A percentile compares a stretch with the other conserved stretches of the same genome.
Evolutionary conservation across 2,888 invertebrate species (phyloP).

Genomic region (Eucera pruinosa): DNA sequence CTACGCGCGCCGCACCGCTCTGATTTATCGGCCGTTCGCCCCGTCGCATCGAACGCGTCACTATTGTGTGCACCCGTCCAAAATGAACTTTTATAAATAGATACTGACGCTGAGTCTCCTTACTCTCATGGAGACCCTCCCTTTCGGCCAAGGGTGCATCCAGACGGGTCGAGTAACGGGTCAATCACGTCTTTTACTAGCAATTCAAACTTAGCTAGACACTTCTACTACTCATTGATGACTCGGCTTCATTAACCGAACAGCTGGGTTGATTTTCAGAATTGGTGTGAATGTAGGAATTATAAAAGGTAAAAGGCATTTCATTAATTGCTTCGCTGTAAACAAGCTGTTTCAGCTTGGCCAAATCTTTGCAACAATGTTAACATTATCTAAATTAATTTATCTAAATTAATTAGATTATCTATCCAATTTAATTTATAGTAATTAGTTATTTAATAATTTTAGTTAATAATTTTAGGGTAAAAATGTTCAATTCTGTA

Average conservation of each 20-base stretch:
- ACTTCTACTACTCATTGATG: background rate
- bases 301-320: no score
- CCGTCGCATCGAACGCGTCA: slow-evolving; percentile 62
- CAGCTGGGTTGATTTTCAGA: background rate
- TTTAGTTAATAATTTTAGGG: no score
- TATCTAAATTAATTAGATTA: no score
- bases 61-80: slow-evolving; percentile 66
- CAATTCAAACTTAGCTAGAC: background rate
- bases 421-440: no score
- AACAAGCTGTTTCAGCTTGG: no score
- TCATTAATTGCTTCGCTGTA: no score
- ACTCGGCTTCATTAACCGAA: background rate
- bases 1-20: slow-evolving; percentile 69
- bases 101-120: slow-evolving; percentile 40
- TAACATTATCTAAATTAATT: no score
- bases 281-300: background rate
- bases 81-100: slow-evolving; percentile 76
- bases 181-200: background rate
- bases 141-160: slow-evolving; percentile 15
- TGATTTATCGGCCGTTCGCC: slow-evolving; percentile 71
- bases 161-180: background rate
- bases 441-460: no score
- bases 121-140: slow-evolving; percentile 23
- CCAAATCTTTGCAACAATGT: no score
- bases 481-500: no score